Evolutionary conservation across 1,140 invertebrate species (phyloP).

Genomic region (Hirudo medicinalis): DNA sequence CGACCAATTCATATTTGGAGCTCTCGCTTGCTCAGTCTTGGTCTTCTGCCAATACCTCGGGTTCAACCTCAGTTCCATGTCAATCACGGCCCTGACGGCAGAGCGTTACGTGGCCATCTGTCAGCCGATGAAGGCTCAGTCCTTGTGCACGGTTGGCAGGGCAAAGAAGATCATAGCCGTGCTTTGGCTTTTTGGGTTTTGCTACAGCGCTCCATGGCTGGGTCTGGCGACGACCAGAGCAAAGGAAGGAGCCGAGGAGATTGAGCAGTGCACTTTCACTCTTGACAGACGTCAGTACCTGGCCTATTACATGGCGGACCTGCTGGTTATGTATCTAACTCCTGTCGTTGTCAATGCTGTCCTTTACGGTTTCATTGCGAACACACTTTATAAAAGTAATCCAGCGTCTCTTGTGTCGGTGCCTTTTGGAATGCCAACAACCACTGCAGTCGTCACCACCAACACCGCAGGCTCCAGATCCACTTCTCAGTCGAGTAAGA

Average conservation of each 20-base stretch:
- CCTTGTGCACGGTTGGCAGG: slow-evolving; percentile 43
- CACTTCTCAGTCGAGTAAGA: no score
- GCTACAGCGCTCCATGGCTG: slow-evolving; percentile 48
- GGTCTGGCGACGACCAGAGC: slow-evolving; percentile 39
- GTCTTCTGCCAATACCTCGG: slow-evolving; percentile 51
- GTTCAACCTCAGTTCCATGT: slow-evolving; percentile 73
- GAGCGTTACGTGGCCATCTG: slow-evolving; percentile 90
- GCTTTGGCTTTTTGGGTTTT: slow-evolving; percentile 45
- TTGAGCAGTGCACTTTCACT: slow-evolving; percentile 43
- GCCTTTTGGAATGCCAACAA: not conserved
- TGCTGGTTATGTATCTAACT: slow-evolving; percentile 46
- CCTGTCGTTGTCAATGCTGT: slow-evolving; percentile 39
- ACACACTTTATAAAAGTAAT: slow-evolving; percentile 34
- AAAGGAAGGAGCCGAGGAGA: slow-evolving; percentile 23
- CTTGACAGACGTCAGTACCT: slow-evolving; percentile 42
- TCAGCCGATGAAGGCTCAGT: slow-evolving; percentile 48
- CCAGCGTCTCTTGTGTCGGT: not conserved
- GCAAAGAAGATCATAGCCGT: slow-evolving; percentile 43
- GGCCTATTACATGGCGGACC: slow-evolving; percentile 45
- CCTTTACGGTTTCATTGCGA: slow-evolving; percentile 44
- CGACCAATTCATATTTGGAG: slow-evolving; percentile 48
- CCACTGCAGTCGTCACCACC: not conserved
- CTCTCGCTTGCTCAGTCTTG: slow-evolving; percentile 46
- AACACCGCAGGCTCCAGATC: no score
- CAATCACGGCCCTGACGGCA: slow-evolving; percentile 81